These are phyloP conservation scores for Calyptomena viridis DNA, from an alignment of 2,113 vertebrate genomes.

Conservation along the genomic window DNA sequence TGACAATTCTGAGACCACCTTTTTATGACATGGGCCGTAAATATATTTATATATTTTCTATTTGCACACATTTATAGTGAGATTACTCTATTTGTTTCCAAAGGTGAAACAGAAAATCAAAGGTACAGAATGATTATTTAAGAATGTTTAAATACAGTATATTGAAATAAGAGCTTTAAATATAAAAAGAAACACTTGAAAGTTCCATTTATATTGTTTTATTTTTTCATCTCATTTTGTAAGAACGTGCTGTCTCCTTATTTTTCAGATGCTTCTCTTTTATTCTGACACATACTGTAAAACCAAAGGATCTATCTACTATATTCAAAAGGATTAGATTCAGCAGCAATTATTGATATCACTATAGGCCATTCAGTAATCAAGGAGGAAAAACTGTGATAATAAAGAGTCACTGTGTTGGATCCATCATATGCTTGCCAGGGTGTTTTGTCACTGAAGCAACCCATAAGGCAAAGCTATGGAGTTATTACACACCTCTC, in stretches of 20 bases:
- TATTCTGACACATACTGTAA: conserved; percentile 15
- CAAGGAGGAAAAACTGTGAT: neutral
- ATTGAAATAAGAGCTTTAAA: conserved; percentile 72
- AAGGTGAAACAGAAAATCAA: conserved; percentile 58
- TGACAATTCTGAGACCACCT: conserved; percentile 68
- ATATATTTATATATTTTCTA: conserved; percentile 74
- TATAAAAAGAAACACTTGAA: conserved; percentile 68
- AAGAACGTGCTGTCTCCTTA: conserved; percentile 50
- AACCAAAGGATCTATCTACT: neutral
- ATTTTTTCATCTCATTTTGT: conserved; percentile 77
- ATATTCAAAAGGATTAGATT: conserved; percentile 4
- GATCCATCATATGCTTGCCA: neutral
- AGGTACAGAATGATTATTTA: conserved; percentile 79
- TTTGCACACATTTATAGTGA: conserved; percentile 87
- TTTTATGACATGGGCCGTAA: conserved; percentile 72
- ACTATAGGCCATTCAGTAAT: neutral
- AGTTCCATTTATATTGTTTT: conserved; percentile 67
- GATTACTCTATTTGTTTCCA: conserved; percentile 77
- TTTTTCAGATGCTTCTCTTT: conserved; percentile 39
- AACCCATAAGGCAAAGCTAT: neutral
- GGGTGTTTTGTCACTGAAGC: neutral
- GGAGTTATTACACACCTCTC: neutral
- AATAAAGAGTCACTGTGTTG: neutral
- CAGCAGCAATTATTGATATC: neutral
- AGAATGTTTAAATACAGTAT: conserved; percentile 72